Percentiles rank a stretch among this genome's conserved stretches.
Conservation (phyloP, 2,113 vertebrate genomes). For the Poecile atricapillus region DNA sequence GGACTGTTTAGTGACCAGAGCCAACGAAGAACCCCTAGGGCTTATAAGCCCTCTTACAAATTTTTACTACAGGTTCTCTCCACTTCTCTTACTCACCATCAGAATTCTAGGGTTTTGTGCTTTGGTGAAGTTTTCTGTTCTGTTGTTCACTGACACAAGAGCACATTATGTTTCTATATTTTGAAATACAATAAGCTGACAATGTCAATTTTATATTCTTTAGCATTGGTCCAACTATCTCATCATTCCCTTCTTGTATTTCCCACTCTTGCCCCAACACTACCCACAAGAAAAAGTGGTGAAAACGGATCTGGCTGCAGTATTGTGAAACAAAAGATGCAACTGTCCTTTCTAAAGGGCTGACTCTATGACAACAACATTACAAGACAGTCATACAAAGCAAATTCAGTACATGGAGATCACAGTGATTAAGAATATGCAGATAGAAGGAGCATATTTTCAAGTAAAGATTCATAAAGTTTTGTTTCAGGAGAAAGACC, state of each 20-base stretch:
- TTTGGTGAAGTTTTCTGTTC: background rate
- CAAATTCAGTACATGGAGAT: background rate
- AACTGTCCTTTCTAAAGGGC: background rate
- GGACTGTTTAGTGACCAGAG: background rate
- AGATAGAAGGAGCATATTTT: accelerated
- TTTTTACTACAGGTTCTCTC: background rate
- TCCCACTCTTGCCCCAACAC: background rate
- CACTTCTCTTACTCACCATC: background rate
- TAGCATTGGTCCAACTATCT: background rate
- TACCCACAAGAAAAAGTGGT: background rate
- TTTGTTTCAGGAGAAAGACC: background rate
- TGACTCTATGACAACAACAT: background rate
- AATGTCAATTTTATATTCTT: background rate
- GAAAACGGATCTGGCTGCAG: background rate
- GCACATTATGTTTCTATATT: background rate
- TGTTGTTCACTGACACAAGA: background rate
- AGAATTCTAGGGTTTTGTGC: background rate
- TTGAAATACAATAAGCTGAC: background rate
- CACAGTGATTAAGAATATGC: background rate
- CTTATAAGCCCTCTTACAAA: background rate
- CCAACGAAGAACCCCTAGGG: accelerated
- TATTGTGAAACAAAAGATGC: background rate
- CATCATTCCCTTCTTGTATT: background rate
- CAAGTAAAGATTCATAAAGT: background rate
- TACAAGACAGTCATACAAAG: background rate